phyloP scores from a whole-genome alignment of 2,113 vertebrate genomes.

The Chionis minor region DNA sequence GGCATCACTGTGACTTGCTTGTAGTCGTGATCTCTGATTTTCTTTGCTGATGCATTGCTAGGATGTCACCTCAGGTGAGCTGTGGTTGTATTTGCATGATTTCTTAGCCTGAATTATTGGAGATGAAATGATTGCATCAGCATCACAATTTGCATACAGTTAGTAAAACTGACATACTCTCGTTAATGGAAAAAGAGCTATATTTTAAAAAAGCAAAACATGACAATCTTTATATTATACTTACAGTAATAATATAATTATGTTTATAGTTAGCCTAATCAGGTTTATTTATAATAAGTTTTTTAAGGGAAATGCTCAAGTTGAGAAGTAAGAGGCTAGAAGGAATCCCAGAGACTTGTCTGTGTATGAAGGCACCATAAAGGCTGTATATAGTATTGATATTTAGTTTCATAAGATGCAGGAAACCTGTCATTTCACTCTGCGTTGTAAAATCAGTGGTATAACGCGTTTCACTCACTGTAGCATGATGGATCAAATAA shows the following conservation, averaged over 20 bases:
- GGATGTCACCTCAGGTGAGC: not conserved
- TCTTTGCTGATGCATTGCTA: not conserved
- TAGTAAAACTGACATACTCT: not conserved
- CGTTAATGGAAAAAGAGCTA: not conserved
- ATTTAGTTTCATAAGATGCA: not conserved
- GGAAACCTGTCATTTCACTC: not conserved
- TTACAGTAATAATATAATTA: not conserved
- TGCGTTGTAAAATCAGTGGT: not conserved
- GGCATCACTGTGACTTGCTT: not conserved
- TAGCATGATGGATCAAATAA: not conserved
- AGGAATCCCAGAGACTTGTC: not conserved
- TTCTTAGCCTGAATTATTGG: not conserved
- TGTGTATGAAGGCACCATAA: not conserved
- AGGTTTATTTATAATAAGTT: not conserved
- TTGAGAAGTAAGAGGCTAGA: not conserved
- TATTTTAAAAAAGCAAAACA: too few species aligned
- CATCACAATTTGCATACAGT: not conserved
- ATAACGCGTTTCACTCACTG: not conserved
- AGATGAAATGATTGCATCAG: not conserved
- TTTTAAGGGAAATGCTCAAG: not conserved
- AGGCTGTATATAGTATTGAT: not conserved
- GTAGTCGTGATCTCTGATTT: not conserved
- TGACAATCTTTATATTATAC: not conserved
- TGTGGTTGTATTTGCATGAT: not conserved
- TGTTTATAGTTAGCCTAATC: not conserved